Percentiles rank a stretch among this genome's conserved stretches.
These are phyloP conservation scores for Himalopsyche japonica DNA, from an alignment of 2,888 invertebrate genomes.

Conservation along the genomic window DNA sequence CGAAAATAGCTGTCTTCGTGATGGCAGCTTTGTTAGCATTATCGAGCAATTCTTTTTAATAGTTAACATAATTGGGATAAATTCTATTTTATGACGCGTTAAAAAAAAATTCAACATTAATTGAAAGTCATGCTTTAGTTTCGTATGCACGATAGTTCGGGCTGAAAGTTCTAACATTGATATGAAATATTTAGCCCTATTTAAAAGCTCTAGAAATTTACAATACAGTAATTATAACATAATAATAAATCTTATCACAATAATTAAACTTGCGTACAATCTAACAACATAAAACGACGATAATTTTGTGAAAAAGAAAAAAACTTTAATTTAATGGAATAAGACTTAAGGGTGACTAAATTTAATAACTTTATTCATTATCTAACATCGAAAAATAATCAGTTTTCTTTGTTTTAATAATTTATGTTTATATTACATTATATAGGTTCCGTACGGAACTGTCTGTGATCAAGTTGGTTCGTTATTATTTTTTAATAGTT, in stretches of 20 bases:
- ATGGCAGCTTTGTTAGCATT: no score
- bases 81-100: neutral
- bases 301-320: neutral
- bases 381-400: slow-evolving; percentile 8
- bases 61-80: neutral
- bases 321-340: slow-evolving; percentile 5
- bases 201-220: neutral
- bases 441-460: neutral
- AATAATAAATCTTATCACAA: slow-evolving; percentile 5
- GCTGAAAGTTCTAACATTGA: neutral
- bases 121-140: neutral
- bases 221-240: neutral
- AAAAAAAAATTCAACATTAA: neutral
- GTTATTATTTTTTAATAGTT: neutral
- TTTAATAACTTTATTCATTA: neutral
- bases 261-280: neutral
- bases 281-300: neutral
- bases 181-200: neutral
- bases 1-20: no score
- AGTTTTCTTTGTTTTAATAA: slow-evolving; percentile 4
- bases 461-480: neutral
- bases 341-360: slow-evolving; percentile 3
- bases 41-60: neutral
- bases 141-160: neutral
- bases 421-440: neutral